Base-by-base conservation (phyloP, 2,888 invertebrate genomes). In the Pyrrhia umbra region DNA sequence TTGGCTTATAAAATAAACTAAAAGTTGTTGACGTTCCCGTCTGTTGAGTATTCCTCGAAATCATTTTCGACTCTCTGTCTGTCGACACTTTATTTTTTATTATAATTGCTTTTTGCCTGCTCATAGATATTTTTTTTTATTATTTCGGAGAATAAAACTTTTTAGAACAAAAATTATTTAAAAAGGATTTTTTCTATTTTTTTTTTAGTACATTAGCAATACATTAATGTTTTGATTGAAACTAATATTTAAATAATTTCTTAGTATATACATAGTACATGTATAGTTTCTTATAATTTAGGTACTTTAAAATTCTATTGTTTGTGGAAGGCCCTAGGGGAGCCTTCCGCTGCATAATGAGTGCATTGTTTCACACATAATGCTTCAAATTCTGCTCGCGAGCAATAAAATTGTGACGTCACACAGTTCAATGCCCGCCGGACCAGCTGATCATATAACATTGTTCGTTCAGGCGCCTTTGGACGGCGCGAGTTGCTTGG, bases 381-480 rank as follows among this genome's bases (percentile, higher is more conserved):
- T 9, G 42, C 16, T 5, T 15, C 18, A 54, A 27, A 25, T 40
- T 43, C 43, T 21, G 23, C 15, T 34, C 9, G 13, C 4, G 9
- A 8, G 56, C 56, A 59, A 62, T 71, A 67, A 59, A 49, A 69
- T 54, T 47, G 15, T 55, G 75, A 75, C 58, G 61, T 62, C 70
- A 74, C n/a, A 52, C 20, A 58, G 68, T 55, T 68, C 63, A 16
- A 23, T 54, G 62, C 50, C 63, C 71, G 43, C 50, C 2, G 46
- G 74, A 58, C 64, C 64, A 23, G 18, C 52, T 62, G 62, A 67
- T 71, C 67, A 66, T 75, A 62, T 57, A 74, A 49, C 57, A 71
- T 67, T 68, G 68, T 55, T 58, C 50, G 43, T 9, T 25, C 15
- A 40, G 52, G 1, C 16, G 16, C 40, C 49, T 46, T 74, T 54